Percentiles rank a stretch among this genome's conserved stretches.
Evolutionary conservation across 2,888 invertebrate species (phyloP).

Genomic region (Campoplex nolae): DNA sequence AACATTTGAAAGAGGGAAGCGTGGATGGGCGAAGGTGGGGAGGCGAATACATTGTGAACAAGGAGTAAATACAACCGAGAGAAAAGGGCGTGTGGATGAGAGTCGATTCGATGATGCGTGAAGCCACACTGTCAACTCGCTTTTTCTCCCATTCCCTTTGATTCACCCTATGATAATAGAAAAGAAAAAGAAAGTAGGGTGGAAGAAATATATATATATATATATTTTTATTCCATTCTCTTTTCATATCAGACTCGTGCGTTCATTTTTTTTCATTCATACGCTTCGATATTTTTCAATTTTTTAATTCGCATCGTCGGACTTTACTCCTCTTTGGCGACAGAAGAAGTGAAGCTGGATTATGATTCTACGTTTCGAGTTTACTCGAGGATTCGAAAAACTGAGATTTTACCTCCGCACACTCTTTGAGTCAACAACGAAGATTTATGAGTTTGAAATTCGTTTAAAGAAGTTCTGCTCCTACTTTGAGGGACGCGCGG

Average conservation of each 20-base stretch:
- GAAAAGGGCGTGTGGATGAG: slow-evolving; percentile 74
- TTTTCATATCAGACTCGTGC: neutral
- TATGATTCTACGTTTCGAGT: too few relatives aligned
- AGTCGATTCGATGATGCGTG: slow-evolving; percentile 77
- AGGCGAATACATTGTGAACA: slow-evolving; percentile 48
- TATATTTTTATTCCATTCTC: neutral
- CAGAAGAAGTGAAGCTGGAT: too few relatives aligned
- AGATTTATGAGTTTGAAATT: too few relatives aligned
- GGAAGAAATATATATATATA: neutral
- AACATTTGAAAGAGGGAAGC: slow-evolving; percentile 27
- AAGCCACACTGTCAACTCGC: slow-evolving; percentile 64
- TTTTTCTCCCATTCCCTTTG: slow-evolving; percentile 39
- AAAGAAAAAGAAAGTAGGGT: slow-evolving; percentile 21
- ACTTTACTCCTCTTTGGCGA: too few relatives aligned
- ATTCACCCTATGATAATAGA: slow-evolving; percentile 47
- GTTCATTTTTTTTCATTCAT: neutral
- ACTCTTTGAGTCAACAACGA: too few relatives aligned
- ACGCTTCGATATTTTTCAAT: neutral
- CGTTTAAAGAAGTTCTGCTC: too few relatives aligned
- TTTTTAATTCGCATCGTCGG: neutral
- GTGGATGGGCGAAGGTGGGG: neutral
- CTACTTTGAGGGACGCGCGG: too few relatives aligned
- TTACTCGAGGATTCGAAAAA: too few relatives aligned
- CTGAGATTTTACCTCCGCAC: too few relatives aligned
- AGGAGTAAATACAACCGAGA: slow-evolving; percentile 70